These are phyloP conservation scores for Phylloscopus trochiloides DNA, from an alignment of 2,113 vertebrate species.

Conservation along the genomic window DNA sequence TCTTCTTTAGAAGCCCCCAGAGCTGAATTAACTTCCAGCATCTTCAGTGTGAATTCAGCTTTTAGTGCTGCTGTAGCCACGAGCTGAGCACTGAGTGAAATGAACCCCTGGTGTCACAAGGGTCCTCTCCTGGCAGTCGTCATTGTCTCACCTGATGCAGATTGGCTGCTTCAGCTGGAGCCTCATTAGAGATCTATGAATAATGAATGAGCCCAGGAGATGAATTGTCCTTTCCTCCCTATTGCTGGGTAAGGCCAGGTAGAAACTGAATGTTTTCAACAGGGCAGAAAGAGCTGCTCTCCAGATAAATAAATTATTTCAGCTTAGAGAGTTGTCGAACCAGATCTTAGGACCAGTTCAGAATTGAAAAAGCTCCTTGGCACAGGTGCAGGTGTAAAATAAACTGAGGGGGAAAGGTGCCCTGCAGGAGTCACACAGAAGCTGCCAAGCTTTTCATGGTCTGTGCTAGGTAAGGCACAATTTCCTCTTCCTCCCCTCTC, in stretches of 20 bases:
- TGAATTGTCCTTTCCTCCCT: not conserved
- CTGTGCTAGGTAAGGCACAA: not conserved
- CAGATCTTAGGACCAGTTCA: not conserved
- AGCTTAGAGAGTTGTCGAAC: not conserved
- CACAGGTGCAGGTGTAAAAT: not conserved
- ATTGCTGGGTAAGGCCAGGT: not conserved
- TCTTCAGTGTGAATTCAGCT: not conserved
- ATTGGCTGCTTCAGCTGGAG: not conserved
- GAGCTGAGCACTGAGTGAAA: not conserved
- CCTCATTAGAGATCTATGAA: not conserved
- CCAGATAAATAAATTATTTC: not conserved
- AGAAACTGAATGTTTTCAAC: not conserved
- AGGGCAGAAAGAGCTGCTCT: not conserved
- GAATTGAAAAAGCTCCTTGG: not conserved
- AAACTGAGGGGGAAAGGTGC: not conserved
- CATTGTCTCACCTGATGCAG: not conserved
- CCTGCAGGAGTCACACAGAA: not conserved
- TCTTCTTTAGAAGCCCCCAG: not conserved
- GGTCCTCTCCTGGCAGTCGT: not conserved
- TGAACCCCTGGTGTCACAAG: not conserved
- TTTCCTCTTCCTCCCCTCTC: not conserved
- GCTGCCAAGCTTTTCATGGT: not conserved
- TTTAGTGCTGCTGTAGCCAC: fast-evolving
- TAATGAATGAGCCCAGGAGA: not conserved
- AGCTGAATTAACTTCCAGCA: not conserved